phyloP scores from a whole-genome alignment of 2,888 invertebrate species.

The Pseudoips prasinana region DNA sequence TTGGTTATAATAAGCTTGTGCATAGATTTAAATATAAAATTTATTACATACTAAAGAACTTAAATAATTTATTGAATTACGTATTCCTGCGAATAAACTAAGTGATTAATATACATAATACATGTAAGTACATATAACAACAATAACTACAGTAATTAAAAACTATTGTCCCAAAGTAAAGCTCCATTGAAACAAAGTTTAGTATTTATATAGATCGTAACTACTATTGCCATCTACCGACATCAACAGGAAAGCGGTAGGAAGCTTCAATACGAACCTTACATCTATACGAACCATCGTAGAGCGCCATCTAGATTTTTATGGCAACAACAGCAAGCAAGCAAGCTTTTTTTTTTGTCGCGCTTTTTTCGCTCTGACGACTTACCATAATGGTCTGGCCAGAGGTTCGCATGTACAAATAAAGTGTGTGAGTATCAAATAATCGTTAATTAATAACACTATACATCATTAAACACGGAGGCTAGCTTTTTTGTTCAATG shows the following conservation, averaged over 20 bases:
- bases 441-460: conserved; percentile 16
- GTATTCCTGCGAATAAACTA: too few species aligned
- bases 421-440: conserved; percentile 53
- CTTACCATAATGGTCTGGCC: conserved; percentile 77
- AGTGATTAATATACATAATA: too few species aligned
- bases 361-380: conserved; percentile 54
- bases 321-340: conserved; percentile 53
- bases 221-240: conserved; percentile 35
- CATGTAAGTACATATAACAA: conserved; percentile 6
- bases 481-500: conserved; percentile 16
- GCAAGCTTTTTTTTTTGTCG: conserved; percentile 46
- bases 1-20: too few species aligned
- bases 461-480: conserved; percentile 12
- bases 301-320: conserved; percentile 60
- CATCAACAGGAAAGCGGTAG: conserved; percentile 20
- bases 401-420: conserved; percentile 75
- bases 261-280: conserved; percentile 35
- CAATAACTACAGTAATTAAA: too few species aligned
- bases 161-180: conserved; percentile 2
- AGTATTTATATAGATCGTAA: conserved; percentile 14
- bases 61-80: too few species aligned
- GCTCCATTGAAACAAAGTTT: conserved; percentile 6
- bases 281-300: conserved; percentile 6
- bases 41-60: too few species aligned
- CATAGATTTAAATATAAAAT: too few species aligned